Conservation (phyloP, 2,113 vertebrate genomes). For the Clarias gariepinus region DNA sequence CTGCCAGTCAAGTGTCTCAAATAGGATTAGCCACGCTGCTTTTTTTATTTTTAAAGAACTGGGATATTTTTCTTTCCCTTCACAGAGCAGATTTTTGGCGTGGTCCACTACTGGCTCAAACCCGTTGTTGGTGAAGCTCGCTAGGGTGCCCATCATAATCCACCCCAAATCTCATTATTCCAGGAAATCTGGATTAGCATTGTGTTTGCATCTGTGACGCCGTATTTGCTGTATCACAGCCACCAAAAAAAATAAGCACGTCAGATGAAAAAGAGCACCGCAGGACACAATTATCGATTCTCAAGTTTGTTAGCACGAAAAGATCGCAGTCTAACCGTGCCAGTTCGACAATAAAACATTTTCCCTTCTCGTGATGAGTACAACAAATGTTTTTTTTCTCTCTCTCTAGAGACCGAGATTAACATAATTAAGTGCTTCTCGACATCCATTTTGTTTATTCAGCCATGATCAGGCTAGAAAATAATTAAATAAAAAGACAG, state of each 20-base stretch:
- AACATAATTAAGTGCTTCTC: conserved; percentile 26
- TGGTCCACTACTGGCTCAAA: conserved; percentile 12
- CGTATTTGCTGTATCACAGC: not conserved
- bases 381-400: not conserved
- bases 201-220: not conserved
- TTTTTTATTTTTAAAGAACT: conserved; percentile 36
- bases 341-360: conserved; percentile 22
- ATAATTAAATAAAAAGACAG: not conserved
- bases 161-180: conserved; percentile 43
- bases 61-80: conserved; percentile 24
- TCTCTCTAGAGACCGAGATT: not conserved
- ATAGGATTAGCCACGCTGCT: conserved; percentile 65
- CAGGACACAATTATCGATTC: conserved; percentile 13
- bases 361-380: conserved; percentile 3
- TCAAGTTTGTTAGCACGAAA: not conserved
- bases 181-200: conserved; percentile 31
- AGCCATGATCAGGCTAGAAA: not conserved
- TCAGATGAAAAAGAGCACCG: not conserved
- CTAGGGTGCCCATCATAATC: conserved; percentile 33
- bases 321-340: not conserved
- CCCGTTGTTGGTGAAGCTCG: not conserved
- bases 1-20: conserved; percentile 69
- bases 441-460: conserved; percentile 28
- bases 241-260: not conserved
- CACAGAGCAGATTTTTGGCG: conserved; percentile 23